Base-by-base conservation (phyloP, 2,113 vertebrate species). In the Chiloscyllium plagiosum region DNA sequence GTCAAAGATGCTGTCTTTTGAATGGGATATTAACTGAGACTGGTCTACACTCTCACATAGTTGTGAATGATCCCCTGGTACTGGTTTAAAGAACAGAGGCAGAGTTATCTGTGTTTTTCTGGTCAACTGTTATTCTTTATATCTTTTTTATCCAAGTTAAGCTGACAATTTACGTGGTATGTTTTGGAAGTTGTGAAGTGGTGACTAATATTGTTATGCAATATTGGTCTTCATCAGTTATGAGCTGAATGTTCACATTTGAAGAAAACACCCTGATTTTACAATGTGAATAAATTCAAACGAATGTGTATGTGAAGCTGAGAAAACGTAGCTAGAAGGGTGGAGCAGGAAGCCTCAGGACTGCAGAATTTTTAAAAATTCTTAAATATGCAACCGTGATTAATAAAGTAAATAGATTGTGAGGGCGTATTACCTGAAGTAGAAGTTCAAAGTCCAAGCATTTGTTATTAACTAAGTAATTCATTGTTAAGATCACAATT, bases 401-500 rank as follows among this genome's bases (percentile, higher is more conserved):
- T 90, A 90, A n/a, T 90, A 83, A 83, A 15, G 52, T 56, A 90
- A 90, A 33, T 90, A 61, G 52, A 90, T 65, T 65, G 87, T 90
- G 61, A 26, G 52, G 87, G 26, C 15, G 87, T 90, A 29, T 56
- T 26, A 90, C 10, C 50, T 65, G 56, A 56, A 65, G 29, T 65
- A 4, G 15, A 83, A 83, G 87, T 61, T 56, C 87, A 90, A 65
- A 90, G 52, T 90, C 87, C 87, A 90, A 90, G 26, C 33, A 61
- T 65, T 52, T 90, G 52, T 56, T 33, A 61, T 33, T 61, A 61
- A 90, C 12, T 90, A 15, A 24, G 85, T 90, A 26, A 29, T 65
- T 13, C 52, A 29, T 65, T 90, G 61, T 29, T 56, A 50, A 15
- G 86, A 26, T 42, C 85, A 87, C 47, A 50, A 22, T 52, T 87